Conservation (phyloP, 2,888 invertebrate genomes). For the Julus scandinavius region DNA sequence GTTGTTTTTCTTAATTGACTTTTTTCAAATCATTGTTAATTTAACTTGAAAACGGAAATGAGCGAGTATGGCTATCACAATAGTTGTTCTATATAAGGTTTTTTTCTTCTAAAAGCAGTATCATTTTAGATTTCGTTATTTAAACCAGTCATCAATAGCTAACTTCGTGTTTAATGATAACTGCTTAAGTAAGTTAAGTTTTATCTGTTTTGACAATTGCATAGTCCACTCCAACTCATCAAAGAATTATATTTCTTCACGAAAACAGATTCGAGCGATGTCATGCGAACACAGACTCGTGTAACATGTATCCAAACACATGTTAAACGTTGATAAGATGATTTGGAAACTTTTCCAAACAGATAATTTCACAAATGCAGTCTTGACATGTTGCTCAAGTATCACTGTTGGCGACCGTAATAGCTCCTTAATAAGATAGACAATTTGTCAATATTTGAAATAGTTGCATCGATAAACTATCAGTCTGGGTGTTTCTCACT, state of each 20-base stretch:
- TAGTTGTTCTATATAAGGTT: not conserved
- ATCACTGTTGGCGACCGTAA: too few species aligned
- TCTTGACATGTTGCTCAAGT: too few species aligned
- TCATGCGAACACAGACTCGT: too few species aligned
- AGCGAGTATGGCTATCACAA: not conserved
- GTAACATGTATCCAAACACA: too few species aligned
- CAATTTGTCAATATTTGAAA: not conserved
- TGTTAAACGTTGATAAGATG: too few species aligned
- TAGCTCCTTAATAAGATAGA: not conserved
- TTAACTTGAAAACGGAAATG: slow-evolving; percentile 14
- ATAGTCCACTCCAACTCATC: not conserved
- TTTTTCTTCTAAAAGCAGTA: not conserved
- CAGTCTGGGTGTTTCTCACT: not conserved
- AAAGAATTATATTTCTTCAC: not conserved
- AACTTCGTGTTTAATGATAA: not conserved
- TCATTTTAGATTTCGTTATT: not conserved
- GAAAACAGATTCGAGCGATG: not conserved
- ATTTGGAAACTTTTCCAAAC: too few species aligned
- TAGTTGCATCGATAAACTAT: too few species aligned
- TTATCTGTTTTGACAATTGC: not conserved
- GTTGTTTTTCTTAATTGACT: not conserved
- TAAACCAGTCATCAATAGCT: not conserved
- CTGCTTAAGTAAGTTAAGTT: not conserved
- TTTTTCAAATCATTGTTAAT: not conserved
- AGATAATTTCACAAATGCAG: too few species aligned